Base-by-base conservation (phyloP, 2,888 invertebrate species). In the Drosophila mulleri region DNA sequence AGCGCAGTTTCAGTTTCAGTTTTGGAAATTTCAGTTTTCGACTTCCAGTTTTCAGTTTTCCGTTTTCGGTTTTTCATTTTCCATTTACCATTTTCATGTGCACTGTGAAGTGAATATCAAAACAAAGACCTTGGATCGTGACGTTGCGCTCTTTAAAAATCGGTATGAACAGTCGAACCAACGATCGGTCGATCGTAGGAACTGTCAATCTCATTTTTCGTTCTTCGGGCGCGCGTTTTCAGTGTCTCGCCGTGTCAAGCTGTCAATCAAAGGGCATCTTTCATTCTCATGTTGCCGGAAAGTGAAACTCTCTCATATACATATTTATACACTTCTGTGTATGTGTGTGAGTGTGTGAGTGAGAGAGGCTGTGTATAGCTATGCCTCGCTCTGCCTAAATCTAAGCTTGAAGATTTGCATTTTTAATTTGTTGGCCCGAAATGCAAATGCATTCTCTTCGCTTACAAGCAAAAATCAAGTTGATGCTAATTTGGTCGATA, bases 401-500 rank as follows among this genome's bases (percentile, higher is more conserved):
- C 57, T 42, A 1, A 16, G 23, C 48, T 32, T 29, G 9, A 18
- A 14, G 53, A 67, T 87, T 67, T 56, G 50, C 72, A 68, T 72
- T 67, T 75, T 44, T 67, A 73, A 78, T 82, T 68, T 67, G 47
- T 44, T 57, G 35, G 26, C 52, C 65, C 63, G 64, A 53, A 69
- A 83, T 83, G 60, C 74, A 82, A 85, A 79, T 82, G 73, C 66
- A 88, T 73, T 83, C 89, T 88, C 75, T 79, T 81, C 60, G 80
- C 76, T 83, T 88, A 89, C 88, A 83, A 62, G 88, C 73, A 56
- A 48, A 78, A 89, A 89, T 85, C 83, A 84, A 84, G 90, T 90
- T 83, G 74, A 85, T 84, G 84, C 78, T 78, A 84, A 80, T 82
- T 82, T 78, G 50, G 59, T 23, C 42, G 48, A 72, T 83, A 65